Base-by-base conservation (phyloP, 2,888 invertebrate genomes). In the Heliothis peltigera region DNA sequence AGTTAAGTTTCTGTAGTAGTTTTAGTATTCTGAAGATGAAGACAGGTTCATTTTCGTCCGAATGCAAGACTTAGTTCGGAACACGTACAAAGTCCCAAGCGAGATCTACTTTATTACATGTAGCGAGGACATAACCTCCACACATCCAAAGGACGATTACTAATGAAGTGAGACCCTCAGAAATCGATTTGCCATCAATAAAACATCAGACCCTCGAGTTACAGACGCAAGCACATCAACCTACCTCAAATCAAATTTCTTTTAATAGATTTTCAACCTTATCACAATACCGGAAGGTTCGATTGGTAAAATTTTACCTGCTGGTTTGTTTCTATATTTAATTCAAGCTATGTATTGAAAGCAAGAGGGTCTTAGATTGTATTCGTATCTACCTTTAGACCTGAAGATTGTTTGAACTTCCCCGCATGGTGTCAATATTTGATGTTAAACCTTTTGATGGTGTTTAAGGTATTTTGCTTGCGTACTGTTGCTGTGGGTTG, bases 341-440 rank as follows among this genome's bases (percentile, higher is more conserved):
- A 73, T 70, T 73, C 73, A 70, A n/a, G 55, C 28, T 47, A 53
- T 56, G 39, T 67, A 70, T 73, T 47, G 59, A 59, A 17, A 17
- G 19, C 39, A 17, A 19, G 39, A 42, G 21, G 44, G 55, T 59
- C 43, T 59, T 10, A n/a, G 19, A 52, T 52, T 47, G 59, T 54
- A 39, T 39, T 39, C n/a, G 39, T 39, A n/a, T 18, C 39, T 18
- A n/a, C n/a, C n/a, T n/a, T n/a, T 21, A 66, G 6, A 44, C n/a
- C 58, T 32, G 39, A 5, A 15, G n/a, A 66, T 70, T 59, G 74
- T 59, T 54, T 43, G 32, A 60, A 67, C 70, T 54, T 47, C 12
- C 22, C 43, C 19, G 35, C 46, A 17, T 53, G 54, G 21, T n/a
- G 46, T 70, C 22, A 66, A 70, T 70, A 60, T 67, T 73, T 60